Percentiles rank a stretch among this genome's conserved stretches.
These are phyloP conservation scores for Alcis repandata DNA, from an alignment of 2,888 invertebrate genomes.

Conservation along the genomic window DNA sequence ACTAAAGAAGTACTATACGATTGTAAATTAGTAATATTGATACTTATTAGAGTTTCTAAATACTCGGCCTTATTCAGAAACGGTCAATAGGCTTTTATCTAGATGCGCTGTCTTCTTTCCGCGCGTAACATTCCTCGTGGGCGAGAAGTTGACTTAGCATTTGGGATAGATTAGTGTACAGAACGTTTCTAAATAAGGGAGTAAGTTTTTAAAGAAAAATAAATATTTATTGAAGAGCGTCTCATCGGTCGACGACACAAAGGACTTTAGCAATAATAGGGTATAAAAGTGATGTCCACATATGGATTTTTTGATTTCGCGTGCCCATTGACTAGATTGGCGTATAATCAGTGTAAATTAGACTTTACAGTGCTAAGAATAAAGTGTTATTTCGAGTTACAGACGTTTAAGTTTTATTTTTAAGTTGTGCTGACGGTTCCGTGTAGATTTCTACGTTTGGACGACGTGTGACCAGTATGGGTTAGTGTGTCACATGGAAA, in stretches of 20 bases:
- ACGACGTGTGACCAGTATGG: conserved; percentile 36
- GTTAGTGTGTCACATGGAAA: no score
- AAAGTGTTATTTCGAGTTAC: conserved; percentile 70
- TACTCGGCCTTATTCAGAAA: background rate
- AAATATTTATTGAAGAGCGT: background rate
- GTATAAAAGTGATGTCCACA: conserved; percentile 39
- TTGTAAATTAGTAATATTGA: background rate
- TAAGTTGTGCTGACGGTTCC: conserved; percentile 53
- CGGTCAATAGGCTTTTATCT: background rate
- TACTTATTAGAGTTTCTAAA: background rate
- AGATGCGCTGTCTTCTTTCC: background rate
- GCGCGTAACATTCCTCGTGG: background rate
- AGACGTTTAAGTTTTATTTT: conserved; percentile 54
- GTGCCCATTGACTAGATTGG: conserved; percentile 40
- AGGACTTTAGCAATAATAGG: conserved; percentile 53
- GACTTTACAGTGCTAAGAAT: conserved; percentile 67
- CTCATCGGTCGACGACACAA: conserved; percentile 40
- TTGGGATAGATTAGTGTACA: background rate
- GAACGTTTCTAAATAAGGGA: background rate
- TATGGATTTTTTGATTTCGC: conserved; percentile 31
- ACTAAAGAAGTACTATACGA: background rate
- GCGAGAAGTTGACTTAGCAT: background rate
- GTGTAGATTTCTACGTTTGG: conserved; percentile 43
- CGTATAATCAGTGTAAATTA: conserved; percentile 52
- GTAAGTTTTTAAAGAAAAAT: background rate